phyloP scores from a whole-genome alignment of 23 tunicate genomes.

The Ciona savignyi region DNA sequence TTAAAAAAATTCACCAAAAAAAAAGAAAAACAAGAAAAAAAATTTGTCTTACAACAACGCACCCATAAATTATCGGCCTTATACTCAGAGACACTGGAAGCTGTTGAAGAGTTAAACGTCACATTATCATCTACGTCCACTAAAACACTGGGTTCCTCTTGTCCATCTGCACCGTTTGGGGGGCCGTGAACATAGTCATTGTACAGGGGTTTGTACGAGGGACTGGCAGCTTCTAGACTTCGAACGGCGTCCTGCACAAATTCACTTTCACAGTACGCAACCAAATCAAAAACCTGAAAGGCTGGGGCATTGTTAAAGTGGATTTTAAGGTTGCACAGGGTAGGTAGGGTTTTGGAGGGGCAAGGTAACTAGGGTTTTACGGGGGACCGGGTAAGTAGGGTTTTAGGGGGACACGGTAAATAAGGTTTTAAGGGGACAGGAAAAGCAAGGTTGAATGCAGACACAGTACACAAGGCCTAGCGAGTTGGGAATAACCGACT shows the following conservation, averaged over 20 bases:
- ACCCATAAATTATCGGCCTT: background rate
- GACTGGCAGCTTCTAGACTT: background rate
- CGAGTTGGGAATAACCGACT: too few species aligned
- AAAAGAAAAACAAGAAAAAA: too few species aligned
- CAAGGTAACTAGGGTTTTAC: too few species aligned
- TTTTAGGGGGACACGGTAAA: too few species aligned
- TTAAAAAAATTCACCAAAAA: too few species aligned
- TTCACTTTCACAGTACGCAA: background rate
- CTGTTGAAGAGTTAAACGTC: background rate
- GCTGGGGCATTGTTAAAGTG: too few species aligned
- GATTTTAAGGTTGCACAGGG: too few species aligned
- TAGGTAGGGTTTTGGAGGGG: too few species aligned
- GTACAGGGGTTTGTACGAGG: background rate
- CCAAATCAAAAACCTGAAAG: background rate
- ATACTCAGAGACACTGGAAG: background rate
- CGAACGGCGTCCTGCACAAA: background rate
- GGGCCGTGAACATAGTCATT: background rate
- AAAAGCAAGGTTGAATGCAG: too few species aligned
- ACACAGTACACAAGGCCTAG: too few species aligned
- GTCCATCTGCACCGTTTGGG: background rate
- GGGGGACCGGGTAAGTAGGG: too few species aligned
- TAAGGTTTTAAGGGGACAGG: too few species aligned
- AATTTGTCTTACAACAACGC: background rate
- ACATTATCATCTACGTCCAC: background rate
- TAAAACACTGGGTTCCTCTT: background rate